Conservation (phyloP, 2,113 vertebrate species). For the Cololabis saira region DNA sequence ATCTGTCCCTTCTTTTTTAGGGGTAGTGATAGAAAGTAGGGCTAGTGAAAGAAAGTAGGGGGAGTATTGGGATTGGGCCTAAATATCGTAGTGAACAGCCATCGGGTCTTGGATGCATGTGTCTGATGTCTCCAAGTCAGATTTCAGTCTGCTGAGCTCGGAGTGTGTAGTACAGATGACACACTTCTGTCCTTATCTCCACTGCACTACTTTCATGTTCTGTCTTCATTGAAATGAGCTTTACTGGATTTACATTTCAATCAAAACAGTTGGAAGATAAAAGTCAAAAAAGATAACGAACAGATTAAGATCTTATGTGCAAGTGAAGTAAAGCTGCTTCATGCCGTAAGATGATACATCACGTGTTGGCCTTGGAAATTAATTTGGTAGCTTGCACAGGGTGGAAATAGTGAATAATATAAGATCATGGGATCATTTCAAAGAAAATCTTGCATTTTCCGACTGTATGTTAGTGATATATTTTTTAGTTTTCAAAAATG, state of each 20-base stretch:
- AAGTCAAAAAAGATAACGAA: slow-evolving; percentile 43
- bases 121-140: slow-evolving; percentile 31
- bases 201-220: slow-evolving; percentile 56
- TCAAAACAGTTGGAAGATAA: slow-evolving; percentile 57
- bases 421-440: not conserved
- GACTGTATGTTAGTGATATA: not conserved
- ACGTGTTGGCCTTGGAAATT: slow-evolving; percentile 10
- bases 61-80: too few species aligned
- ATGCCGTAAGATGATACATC: slow-evolving; percentile 35
- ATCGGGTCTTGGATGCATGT: slow-evolving; percentile 15
- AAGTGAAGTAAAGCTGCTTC: slow-evolving; percentile 43
- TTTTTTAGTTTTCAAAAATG: too few species aligned
- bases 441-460: not conserved
- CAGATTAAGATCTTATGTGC: slow-evolving; percentile 56
- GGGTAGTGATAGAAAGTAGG: too few species aligned
- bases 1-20: too few species aligned
- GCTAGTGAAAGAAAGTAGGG: too few species aligned
- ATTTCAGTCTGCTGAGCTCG: slow-evolving; percentile 30
- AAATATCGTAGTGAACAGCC: not conserved
- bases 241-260: slow-evolving; percentile 72
- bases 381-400: slow-evolving; percentile 12
- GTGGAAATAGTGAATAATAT: slow-evolving; percentile 2
- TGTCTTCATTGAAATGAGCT: slow-evolving; percentile 52
- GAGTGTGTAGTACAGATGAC: slow-evolving; percentile 39
- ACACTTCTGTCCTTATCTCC: slow-evolving; percentile 56